Evolutionary conservation across 1,140 invertebrate genomes (phyloP), one percentile per base, ranked within the genome.

Genomic region (Drosophila mojavensis): DNA sequence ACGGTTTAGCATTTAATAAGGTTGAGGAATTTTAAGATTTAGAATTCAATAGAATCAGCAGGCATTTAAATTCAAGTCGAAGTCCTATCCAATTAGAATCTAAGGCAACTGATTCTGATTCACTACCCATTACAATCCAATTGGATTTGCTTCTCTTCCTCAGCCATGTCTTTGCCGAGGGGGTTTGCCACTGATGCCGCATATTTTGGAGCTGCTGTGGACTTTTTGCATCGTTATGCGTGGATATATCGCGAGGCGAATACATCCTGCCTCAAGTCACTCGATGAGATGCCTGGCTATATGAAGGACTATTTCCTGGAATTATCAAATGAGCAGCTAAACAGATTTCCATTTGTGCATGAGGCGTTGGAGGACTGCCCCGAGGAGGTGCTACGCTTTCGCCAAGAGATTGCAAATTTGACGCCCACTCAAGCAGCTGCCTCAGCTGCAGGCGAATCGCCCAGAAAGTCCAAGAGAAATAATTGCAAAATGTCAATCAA

Each of bases 161-260:
- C 68, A 88, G 86, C 10, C 6, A 91, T 91, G 86, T 65, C 81
- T 2, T 45, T 91, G 33, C 81, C 83, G 1, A 43, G 7, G 0
- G 36, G 9, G 2, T 91, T 70, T 45, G 9, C 3, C 5, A 75
- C 70, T 71, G 90, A 80, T 11, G 71, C 89, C 48, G 90, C 92
- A 24, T 96, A 96, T 91, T 95, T 96, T 71, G 62, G 92, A 54
- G 93, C 94, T 33, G 92, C 92, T 20, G 67, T 95, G 10, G 33
- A 91, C 5, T 95, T 96, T 75, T 93, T 96, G 15, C 69, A 93
- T 51, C 90, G 94, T 28, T 93, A 94, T 81, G 92, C 94, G 65
- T 95, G 95, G 95, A 91, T 97, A 59, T 96, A 94, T 77, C 94
- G 94, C 58, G 93, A 92, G 74, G 93, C 95, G 0, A 95, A 96